A percentile compares a stretch with the other conserved stretches of the same genome.
phyloP scores from a whole-genome alignment of 2,113 vertebrate species.

The Xiphophorus couchianus region DNA sequence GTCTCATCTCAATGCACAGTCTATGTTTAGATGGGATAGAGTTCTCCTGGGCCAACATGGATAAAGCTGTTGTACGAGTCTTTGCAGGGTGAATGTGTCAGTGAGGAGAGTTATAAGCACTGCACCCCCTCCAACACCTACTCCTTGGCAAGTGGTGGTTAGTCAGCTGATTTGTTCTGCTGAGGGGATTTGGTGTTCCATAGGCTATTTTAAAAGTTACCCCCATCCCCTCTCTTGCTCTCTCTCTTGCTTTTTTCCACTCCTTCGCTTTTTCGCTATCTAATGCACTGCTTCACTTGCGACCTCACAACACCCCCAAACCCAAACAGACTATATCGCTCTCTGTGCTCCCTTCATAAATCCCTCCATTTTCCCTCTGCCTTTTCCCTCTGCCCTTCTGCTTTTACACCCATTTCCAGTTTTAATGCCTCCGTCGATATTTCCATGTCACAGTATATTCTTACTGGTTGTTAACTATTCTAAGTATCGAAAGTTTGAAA shows the following conservation, averaged over 20 bases:
- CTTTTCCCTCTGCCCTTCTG: constrained; percentile 26
- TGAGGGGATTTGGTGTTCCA: constrained; percentile 81
- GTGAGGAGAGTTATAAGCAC: constrained; percentile 66
- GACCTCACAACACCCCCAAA: constrained; percentile 35
- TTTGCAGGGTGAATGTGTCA: constrained; percentile 68
- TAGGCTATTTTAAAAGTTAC: constrained; percentile 82
- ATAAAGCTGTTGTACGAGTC: constrained; percentile 57
- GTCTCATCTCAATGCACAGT: constrained; percentile 42
- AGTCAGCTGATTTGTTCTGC: constrained; percentile 79
- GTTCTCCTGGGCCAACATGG: constrained; percentile 58
- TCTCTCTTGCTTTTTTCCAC: constrained; percentile 38
- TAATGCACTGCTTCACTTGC: constrained; percentile 28
- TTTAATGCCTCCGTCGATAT: constrained; percentile 12
- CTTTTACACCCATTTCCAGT: constrained; percentile 12
- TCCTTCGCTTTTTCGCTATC: constrained; percentile 42
- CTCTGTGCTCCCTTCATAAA: constrained; percentile 32
- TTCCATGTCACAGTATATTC: constrained; percentile 5
- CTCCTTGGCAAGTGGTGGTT: constrained; percentile 75
- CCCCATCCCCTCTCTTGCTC: not conserved
- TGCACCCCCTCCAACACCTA: constrained; percentile 47
- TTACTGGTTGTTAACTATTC: not conserved
- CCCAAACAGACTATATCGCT: constrained; percentile 43
- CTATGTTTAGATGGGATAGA: constrained; percentile 73
- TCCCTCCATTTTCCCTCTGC: constrained; percentile 27
- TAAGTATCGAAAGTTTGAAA: not conserved